phyloP scores from a whole-genome alignment of 2,797 vertebrate species.

The Manis javanica region DNA sequence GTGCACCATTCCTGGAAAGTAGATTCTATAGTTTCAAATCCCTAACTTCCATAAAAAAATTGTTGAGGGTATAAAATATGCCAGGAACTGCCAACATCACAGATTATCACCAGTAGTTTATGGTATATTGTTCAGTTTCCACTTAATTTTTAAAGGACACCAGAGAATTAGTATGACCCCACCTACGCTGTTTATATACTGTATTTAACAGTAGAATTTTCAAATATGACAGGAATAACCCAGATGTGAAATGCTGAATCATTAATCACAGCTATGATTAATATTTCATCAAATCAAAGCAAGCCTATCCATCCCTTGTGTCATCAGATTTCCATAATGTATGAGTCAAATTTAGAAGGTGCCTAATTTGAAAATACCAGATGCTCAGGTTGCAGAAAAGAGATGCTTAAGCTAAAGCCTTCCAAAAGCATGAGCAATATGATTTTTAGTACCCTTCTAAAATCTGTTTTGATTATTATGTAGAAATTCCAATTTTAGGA shows the following conservation, averaged over 20 bases:
- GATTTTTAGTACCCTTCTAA: constrained; percentile 58
- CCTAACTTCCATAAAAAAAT: constrained; percentile 76
- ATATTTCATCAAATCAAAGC: constrained; percentile 85
- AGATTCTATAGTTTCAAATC: constrained; percentile 60
- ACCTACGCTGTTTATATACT: constrained; percentile 74
- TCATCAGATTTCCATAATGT: constrained; percentile 84
- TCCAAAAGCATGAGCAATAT: constrained; percentile 14
- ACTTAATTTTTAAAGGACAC: constrained; percentile 79
- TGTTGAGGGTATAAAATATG: constrained; percentile 68
- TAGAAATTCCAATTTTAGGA: constrained; percentile 66
- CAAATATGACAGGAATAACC: constrained; percentile 82
- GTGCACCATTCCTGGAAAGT: background rate
- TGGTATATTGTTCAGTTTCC: constrained; percentile 72
- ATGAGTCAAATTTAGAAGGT: constrained; percentile 82
- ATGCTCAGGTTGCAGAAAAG: constrained; percentile 80
- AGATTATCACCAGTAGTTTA: constrained; percentile 66
- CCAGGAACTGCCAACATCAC: constrained; percentile 77
- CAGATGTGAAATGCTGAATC: constrained; percentile 85
- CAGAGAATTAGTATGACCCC: constrained; percentile 77
- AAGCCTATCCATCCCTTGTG: constrained; percentile 79
- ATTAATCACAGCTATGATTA: constrained; percentile 84
- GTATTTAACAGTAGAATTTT: constrained; percentile 79
- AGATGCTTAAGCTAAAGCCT: constrained; percentile 63
- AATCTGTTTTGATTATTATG: constrained; percentile 57
- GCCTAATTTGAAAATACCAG: constrained; percentile 84